A percentile compares a stretch with the other conserved stretches of the same genome.
phyloP scores from a whole-genome alignment of 2,888 invertebrate genomes.

The Patella caerulea region DNA sequence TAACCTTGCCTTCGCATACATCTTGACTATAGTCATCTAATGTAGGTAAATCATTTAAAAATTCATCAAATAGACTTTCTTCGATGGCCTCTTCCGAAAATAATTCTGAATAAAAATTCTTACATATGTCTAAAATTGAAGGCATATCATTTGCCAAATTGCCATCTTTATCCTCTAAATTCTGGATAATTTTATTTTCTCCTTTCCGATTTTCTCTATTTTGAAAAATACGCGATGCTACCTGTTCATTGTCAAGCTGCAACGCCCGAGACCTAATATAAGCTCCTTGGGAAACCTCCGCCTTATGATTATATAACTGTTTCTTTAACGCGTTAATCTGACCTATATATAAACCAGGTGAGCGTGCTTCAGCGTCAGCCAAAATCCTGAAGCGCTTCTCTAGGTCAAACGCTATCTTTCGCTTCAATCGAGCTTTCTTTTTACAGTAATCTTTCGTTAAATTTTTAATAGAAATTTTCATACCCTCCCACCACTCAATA shows the following conservation, averaged over 20 bases:
- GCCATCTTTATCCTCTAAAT: conserved; percentile 1
- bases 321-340: background rate
- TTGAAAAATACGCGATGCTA: background rate
- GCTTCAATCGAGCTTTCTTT: background rate
- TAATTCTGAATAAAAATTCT: conserved; percentile 16
- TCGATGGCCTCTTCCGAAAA: conserved; percentile 21
- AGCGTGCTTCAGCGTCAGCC: background rate
- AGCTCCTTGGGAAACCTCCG: background rate
- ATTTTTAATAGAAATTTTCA: background rate
- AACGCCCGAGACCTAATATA: conserved; percentile 6
- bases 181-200: background rate
- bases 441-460: background rate
- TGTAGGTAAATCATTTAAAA: conserved; percentile 16
- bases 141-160: conserved; percentile 3
- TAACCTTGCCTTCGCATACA: conserved; percentile 13
- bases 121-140: conserved; percentile 14
- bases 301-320: conserved; percentile 2
- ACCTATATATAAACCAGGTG: background rate
- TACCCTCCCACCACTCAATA: background rate
- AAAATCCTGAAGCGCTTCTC: conserved; percentile 6
- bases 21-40: background rate
- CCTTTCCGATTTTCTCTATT: too few species aligned
- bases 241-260: background rate
- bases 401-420: background rate
- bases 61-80: conserved; percentile 1